Evolutionary conservation across 1,140 invertebrate genomes (phyloP), one percentile per base, ranked within the genome.

Genomic region (Drosophila ficusphila): DNA sequence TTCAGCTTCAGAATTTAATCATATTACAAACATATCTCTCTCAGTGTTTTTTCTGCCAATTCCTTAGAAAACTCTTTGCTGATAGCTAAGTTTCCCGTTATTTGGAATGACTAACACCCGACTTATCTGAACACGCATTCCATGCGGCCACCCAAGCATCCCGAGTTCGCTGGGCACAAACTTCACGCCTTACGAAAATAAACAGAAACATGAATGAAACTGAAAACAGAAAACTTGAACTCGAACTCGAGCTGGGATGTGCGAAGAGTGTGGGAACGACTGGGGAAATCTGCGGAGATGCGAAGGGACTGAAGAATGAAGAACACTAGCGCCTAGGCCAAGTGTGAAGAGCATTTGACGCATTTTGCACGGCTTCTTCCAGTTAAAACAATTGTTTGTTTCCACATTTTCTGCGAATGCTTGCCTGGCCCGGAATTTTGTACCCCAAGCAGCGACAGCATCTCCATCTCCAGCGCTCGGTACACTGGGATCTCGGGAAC

Each of bases 371-470:
- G 81, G 76, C 65, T 69, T 86, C 81, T 85, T 85, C 76, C 72
- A 79, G 79, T 76, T 86, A 85, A 85, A 67, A 49, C 72, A 86
- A 65, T 85, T 85, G 79, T 85, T 85, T 86, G 79, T 83, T 78
- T 58, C 79, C 70, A 82, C 64, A 76, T 73, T 74, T 64, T 79
- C 85, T 88, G 77, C 68, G 62, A 85, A 75, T 81, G 70, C 39
- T 42, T 38, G 68, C 47, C 47, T 76, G 56, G 36, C 62, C 31
- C 72, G 69, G 69, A 61, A 75, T 79, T 76, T 73, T 42, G 51
- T 88, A 88, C 77, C 81, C 82, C 81, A 83, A 83, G 79, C 79
- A 85, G 79, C 64, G 79, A 76, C 71, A 81, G 71, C 76, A 58
- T 46, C 53, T n/a, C n/a, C n/a, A n/a, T n/a, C n/a, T n/a, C n/a